Percentiles rank a stretch among this genome's conserved stretches.
Evolutionary conservation across 2,888 invertebrate species (phyloP).

Genomic region (Hypomecis punctinalis): DNA sequence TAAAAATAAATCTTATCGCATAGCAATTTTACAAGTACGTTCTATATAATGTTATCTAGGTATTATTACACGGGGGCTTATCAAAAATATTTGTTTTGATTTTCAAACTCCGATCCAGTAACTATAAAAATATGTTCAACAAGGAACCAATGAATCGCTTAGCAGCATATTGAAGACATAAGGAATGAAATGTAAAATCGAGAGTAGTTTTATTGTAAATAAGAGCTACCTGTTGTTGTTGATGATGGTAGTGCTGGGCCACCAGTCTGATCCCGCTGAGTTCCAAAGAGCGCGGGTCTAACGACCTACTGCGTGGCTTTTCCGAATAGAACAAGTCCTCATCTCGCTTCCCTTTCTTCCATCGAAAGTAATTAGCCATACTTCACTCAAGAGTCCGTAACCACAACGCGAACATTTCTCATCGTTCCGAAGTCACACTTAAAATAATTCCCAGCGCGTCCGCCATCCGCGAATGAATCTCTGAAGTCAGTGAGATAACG

Average conservation of each 20-base stretch:
- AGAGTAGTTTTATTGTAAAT: no score
- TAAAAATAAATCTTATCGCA: constrained; percentile 18
- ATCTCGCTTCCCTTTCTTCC: constrained; percentile 87
- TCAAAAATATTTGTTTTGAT: constrained; percentile 5
- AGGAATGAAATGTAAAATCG: no score
- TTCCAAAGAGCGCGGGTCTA: constrained; percentile 90
- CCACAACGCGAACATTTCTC: constrained; percentile 45
- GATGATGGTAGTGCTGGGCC: constrained; percentile 73
- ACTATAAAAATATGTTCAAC: background rate
- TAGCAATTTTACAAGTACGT: constrained; percentile 9
- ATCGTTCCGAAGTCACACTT: constrained; percentile 38
- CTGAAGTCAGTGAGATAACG: constrained; percentile 76
- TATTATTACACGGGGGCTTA: constrained; percentile 3
- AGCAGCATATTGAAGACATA: no score
- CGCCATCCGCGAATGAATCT: constrained; percentile 71
- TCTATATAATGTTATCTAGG: constrained; percentile 5
- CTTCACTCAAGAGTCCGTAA: constrained; percentile 48
- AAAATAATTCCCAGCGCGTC: constrained; percentile 53
- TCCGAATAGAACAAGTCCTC: constrained; percentile 83
- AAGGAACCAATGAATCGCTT: no score
- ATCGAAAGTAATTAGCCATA: constrained; percentile 89
- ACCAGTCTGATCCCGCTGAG: constrained; percentile 87
- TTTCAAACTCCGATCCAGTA: background rate
- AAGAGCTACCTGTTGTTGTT: constrained; percentile 56
- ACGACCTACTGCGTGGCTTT: constrained; percentile 89